A percentile compares a stretch with the other conserved stretches of the same genome.
Conservation (phyloP, 2,797 vertebrate species). For the Emys orbicularis region DNA sequence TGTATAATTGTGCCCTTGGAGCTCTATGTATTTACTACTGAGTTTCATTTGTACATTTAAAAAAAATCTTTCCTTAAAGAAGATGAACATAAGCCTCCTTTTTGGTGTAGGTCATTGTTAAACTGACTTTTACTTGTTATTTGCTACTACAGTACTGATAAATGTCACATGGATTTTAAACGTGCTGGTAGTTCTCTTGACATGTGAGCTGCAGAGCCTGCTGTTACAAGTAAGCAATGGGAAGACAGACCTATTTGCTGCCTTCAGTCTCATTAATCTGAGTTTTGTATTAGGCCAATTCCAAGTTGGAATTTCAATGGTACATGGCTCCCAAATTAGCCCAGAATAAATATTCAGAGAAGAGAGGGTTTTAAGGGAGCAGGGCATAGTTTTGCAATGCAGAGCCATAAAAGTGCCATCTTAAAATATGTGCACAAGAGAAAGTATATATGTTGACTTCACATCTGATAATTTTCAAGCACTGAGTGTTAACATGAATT, state of each 20-base stretch:
- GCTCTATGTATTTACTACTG: not conserved
- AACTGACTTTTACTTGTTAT: not conserved
- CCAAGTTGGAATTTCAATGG: not conserved
- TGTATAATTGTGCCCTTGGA: not conserved
- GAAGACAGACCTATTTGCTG: not conserved
- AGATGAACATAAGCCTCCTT: not conserved
- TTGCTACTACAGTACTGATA: not conserved
- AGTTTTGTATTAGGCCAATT: not conserved
- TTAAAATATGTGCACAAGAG: not conserved
- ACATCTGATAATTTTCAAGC: not conserved
- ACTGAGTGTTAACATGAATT: not conserved
- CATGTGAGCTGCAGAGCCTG: not conserved
- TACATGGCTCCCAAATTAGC: constrained; percentile 36
- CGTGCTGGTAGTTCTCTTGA: not conserved
- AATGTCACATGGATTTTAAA: not conserved
- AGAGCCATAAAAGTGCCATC: not conserved
- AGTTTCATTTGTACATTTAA: not conserved
- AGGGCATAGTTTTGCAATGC: not conserved
- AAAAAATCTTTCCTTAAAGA: not conserved
- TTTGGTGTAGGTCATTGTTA: not conserved
- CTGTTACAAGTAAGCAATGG: not conserved
- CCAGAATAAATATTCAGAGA: constrained; percentile 33
- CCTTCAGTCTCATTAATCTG: constrained; percentile 11
- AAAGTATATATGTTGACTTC: not conserved
- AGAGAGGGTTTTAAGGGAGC: constrained; percentile 16